Evolutionary conservation across 2,888 invertebrate genomes (phyloP).

Genomic region (Autographa gamma): DNA sequence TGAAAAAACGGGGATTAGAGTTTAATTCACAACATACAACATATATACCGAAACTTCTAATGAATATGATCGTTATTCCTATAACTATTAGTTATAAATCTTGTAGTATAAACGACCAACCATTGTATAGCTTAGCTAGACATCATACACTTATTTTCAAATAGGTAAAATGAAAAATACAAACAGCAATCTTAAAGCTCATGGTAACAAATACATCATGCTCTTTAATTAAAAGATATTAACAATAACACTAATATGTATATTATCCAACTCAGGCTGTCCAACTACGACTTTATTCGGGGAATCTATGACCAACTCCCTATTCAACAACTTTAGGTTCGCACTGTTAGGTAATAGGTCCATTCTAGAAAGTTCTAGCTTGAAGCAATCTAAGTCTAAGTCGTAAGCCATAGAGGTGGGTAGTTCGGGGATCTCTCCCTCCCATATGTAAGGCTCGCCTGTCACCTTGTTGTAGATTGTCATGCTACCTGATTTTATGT

Average conservation of each 20-base stretch:
- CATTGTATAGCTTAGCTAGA: too few relatives aligned
- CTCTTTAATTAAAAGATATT: constrained; percentile 58
- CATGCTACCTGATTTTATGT: constrained; percentile 65
- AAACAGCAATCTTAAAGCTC: not conserved
- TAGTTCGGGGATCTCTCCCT: constrained; percentile 66
- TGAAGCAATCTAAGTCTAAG: constrained; percentile 61
- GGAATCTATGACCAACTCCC: constrained; percentile 67
- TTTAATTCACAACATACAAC: too few relatives aligned
- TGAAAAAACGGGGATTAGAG: too few relatives aligned
- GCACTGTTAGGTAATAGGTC: constrained; percentile 76
- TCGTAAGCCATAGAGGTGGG: constrained; percentile 66
- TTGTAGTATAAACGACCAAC: too few relatives aligned
- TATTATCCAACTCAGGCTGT: constrained; percentile 68
- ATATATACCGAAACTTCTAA: too few relatives aligned
- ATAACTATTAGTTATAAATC: too few relatives aligned
- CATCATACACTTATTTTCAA: too few relatives aligned
- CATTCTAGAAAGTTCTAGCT: constrained; percentile 67
- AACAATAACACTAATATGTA: constrained; percentile 71
- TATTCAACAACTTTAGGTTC: constrained; percentile 69
- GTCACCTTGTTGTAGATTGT: constrained; percentile 78
- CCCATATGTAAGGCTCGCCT: constrained; percentile 75
- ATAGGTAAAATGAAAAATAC: too few relatives aligned
- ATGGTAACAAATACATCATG: not conserved
- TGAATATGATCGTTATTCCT: too few relatives aligned
- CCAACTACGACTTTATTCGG: constrained; percentile 71